Conservation (phyloP, 2,113 vertebrate genomes). For the Megaceryle maxima region DNA sequence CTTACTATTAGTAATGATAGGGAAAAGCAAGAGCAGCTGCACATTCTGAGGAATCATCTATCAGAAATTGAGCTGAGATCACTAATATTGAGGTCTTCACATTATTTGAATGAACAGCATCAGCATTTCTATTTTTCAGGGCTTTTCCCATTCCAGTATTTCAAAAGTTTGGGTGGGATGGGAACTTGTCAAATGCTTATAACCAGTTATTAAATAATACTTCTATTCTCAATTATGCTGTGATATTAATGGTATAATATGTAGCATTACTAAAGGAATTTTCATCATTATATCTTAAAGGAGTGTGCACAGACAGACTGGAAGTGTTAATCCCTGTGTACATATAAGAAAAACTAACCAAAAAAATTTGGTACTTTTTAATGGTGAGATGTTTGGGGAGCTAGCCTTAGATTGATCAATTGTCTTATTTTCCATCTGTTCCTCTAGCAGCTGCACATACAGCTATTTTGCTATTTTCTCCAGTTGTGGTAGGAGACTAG, state of each 20-base stretch:
- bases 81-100: neutral
- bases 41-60: neutral
- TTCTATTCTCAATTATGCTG: neutral
- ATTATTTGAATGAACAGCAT: neutral
- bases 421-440: neutral
- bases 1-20: neutral
- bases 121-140: neutral
- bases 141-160: neutral
- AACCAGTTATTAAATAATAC: neutral
- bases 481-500: neutral
- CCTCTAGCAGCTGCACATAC: neutral
- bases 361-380: neutral
- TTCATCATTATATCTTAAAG: neutral
- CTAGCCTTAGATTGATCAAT: neutral
- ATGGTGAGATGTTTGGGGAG: neutral
- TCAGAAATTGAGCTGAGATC: neutral
- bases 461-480: neutral
- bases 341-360: neutral
- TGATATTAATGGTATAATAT: neutral
- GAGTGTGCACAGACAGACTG: neutral
- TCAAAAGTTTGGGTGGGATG: neutral
- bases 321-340: neutral
- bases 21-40: slow-evolving; percentile 4
- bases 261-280: neutral
- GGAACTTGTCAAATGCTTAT: neutral